Percentiles rank a stretch among this genome's conserved stretches.
Evolutionary conservation across 2,113 vertebrate genomes (phyloP).

Genomic region (Pseudolaguvia tuberculata): DNA sequence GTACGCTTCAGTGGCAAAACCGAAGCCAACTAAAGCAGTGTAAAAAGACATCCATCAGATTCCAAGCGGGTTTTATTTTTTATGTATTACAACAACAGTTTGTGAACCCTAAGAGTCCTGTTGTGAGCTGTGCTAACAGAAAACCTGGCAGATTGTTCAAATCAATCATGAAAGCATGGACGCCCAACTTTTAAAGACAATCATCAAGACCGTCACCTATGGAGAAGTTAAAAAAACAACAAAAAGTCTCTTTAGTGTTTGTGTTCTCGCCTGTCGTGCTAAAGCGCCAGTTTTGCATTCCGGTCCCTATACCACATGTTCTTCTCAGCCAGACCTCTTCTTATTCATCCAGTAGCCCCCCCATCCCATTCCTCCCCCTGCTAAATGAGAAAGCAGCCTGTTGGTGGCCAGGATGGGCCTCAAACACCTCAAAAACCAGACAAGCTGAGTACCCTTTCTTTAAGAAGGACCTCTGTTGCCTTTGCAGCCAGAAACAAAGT

Average conservation of each 20-base stretch:
- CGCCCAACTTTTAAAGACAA: slow-evolving; percentile 27
- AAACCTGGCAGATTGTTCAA: slow-evolving; percentile 17
- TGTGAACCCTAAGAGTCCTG: slow-evolving; percentile 15
- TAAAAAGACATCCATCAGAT: slow-evolving; percentile 26
- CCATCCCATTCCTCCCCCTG: slow-evolving; percentile 9
- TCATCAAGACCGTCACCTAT: slow-evolving; percentile 10
- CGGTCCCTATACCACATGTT: slow-evolving; percentile 41
- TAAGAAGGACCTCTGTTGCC: slow-evolving; percentile 37
- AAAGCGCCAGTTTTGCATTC: slow-evolving; percentile 31
- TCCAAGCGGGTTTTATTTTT: slow-evolving; percentile 10
- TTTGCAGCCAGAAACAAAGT: slow-evolving; percentile 62
- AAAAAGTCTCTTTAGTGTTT: slow-evolving; percentile 26
- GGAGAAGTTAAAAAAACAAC: slow-evolving; percentile 10
- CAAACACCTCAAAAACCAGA: slow-evolving; percentile 37
- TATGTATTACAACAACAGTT: slow-evolving; percentile 6
- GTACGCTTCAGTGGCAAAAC: slow-evolving; percentile 8
- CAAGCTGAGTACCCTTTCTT: not conserved
- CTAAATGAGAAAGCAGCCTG: slow-evolving; percentile 46
- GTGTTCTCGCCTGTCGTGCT: slow-evolving; percentile 5
- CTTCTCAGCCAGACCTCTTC: slow-evolving; percentile 49
- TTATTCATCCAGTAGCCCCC: slow-evolving; percentile 44
- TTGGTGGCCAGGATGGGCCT: slow-evolving; percentile 44
- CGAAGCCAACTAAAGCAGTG: slow-evolving; percentile 29
- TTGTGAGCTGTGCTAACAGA: slow-evolving; percentile 19
- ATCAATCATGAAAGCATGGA: slow-evolving; percentile 7